phyloP scores from a whole-genome alignment of 1,140 invertebrate species.

The Lordiphosa collinella region DNA sequence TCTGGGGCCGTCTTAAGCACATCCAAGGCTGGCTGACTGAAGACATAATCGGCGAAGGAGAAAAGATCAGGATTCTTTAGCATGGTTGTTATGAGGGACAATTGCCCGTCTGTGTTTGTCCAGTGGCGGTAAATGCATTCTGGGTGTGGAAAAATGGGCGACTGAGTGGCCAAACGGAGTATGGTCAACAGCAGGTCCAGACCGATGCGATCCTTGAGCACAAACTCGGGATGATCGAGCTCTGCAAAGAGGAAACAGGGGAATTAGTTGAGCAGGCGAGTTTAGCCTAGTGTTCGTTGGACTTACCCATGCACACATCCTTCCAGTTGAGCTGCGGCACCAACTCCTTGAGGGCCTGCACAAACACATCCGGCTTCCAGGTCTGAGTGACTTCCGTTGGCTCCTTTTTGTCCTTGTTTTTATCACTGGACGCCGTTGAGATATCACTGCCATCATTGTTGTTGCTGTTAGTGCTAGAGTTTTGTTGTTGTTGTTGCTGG shows the following conservation, averaged over 20 bases:
- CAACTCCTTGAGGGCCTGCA: constrained; percentile 93
- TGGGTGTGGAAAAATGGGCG: constrained; percentile 89
- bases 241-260: too few relatives aligned
- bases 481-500: constrained; percentile 46
- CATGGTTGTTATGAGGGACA: constrained; percentile 92
- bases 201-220: constrained; percentile 91
- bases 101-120: constrained; percentile 95
- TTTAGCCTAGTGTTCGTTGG: too few relatives aligned
- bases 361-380: constrained; percentile 97
- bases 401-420: constrained; percentile 80
- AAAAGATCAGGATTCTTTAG: constrained; percentile 96
- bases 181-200: constrained; percentile 90
- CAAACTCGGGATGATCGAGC: constrained; percentile 92
- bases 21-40: constrained; percentile 91
- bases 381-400: constrained; percentile 81
- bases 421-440: constrained; percentile 72
- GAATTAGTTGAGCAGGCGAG: too few relatives aligned
- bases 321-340: constrained; percentile 93
- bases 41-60: constrained; percentile 95
- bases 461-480: constrained; percentile 45
- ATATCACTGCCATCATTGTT: constrained; percentile 51
- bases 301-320: constrained; percentile 90
- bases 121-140: constrained; percentile 94
- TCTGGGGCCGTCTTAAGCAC: constrained; percentile 95
- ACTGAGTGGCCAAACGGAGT: constrained; percentile 88